Base-by-base conservation (phyloP, 2,797 vertebrate species). In the Sebastes nivosus region DNA sequence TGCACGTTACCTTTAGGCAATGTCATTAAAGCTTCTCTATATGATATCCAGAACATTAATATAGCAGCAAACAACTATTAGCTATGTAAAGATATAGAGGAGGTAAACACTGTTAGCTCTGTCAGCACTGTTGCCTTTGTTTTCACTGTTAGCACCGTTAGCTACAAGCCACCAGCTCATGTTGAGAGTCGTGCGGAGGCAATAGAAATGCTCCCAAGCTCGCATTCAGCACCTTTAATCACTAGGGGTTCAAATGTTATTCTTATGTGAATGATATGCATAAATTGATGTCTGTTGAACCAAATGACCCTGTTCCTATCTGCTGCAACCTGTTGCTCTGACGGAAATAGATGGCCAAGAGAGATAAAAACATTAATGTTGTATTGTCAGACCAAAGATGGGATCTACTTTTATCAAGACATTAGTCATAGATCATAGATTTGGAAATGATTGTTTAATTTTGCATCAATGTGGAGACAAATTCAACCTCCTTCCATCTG, bases 271-370 rank as follows among this genome's bases (percentile, higher is more conserved):
- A 69, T 72, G 12, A 36, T 60, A 38, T 66, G 12, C 27, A 77
- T 25, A 50, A 60, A 72, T 61, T 55, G 42, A 75, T 55, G 24
- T 69, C 36, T 72, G 38, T 36, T 72, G 22, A 73, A 70, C n/a
- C 55, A 54, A 36, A 61, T 58, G n/a, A 75, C n/a, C 57, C 12
- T 42, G 38, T 38, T 67, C 4, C 10, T 58, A 11, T 76, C 59
- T 67, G 30, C 66, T 75, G 25, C 16, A 25, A 58, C 29, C 8
- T 9, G 24, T 36, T 46, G 67, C 8, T 14, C 20, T 57, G 13
- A 63, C 3, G 2, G 27, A 67, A 63, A 72, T 18, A 58, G 3
- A 60, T 46, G 20, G 34, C 36, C 2, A 24, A 52, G 22, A 27
- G 8, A 55, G 20, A 42, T 12, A 76, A 67, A 25, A 25, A 25